These are phyloP conservation scores for Plusia festucae DNA, from an alignment of 2,888 invertebrate species.

Conservation along the genomic window DNA sequence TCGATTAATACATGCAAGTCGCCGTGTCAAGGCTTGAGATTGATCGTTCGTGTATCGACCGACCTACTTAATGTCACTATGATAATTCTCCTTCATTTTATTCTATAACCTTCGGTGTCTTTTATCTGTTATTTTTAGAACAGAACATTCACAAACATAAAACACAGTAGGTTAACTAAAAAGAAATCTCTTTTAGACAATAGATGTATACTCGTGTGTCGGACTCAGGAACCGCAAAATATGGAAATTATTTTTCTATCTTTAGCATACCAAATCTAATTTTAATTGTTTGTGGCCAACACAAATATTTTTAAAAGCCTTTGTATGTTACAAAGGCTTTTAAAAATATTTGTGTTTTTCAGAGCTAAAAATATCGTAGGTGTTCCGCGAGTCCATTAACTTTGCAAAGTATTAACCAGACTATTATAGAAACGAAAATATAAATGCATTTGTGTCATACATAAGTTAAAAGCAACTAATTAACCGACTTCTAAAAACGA, in stretches of 20 bases:
- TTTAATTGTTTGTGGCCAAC: background rate
- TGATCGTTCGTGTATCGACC: constrained; percentile 47
- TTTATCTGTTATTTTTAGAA: background rate
- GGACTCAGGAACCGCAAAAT: background rate
- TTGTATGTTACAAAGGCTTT: background rate
- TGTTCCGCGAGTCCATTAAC: no score
- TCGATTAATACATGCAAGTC: constrained; percentile 26
- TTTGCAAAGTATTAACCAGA: no score
- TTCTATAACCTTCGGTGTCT: background rate
- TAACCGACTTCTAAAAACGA: no score
- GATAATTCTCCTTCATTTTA: constrained; percentile 13
- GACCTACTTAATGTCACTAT: constrained; percentile 48
- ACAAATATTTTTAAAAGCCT: no score
- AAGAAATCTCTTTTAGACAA: background rate
- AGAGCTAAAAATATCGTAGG: no score
- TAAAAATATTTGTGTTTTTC: background rate
- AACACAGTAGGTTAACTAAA: background rate
- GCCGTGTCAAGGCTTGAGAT: constrained; percentile 51
- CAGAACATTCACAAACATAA: background rate
- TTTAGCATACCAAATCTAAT: background rate
- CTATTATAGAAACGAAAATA: no score
- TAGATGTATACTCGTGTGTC: background rate
- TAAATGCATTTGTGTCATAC: no score
- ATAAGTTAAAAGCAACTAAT: no score
- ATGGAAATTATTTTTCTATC: background rate